A percentile compares a stretch with the other conserved stretches of the same genome.
phyloP scores from a whole-genome alignment of 2,113 vertebrate species.

The Embiotoca jacksoni region DNA sequence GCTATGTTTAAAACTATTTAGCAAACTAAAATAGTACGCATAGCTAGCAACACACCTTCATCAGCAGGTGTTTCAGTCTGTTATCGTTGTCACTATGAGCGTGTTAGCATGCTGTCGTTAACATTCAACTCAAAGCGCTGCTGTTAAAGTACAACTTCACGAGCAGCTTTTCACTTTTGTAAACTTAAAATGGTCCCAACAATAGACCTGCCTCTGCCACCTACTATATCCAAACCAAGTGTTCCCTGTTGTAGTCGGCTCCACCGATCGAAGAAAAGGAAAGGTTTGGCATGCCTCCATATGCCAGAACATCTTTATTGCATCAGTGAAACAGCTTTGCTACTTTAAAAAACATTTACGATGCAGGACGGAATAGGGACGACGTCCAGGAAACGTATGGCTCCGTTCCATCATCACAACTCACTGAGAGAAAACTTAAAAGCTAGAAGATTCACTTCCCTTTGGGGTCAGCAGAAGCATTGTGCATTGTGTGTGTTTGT shows the following conservation, averaged over 20 bases:
- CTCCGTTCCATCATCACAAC: slow-evolving; percentile 38
- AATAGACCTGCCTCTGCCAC: background rate
- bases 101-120: background rate
- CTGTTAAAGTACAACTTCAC: slow-evolving; percentile 1
- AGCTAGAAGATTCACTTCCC: slow-evolving; percentile 27
- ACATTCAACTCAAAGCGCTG: background rate
- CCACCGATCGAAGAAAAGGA: slow-evolving; percentile 23
- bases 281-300: slow-evolving; percentile 24
- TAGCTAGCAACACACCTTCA: background rate
- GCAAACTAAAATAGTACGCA: background rate
- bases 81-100: background rate
- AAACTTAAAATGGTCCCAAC: slow-evolving; percentile 4
- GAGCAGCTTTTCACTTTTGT: background rate
- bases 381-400: slow-evolving; percentile 36
- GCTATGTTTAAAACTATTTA: background rate
- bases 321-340: slow-evolving; percentile 39
- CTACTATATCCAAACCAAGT: slow-evolving; percentile 3
- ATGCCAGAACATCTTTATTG: slow-evolving; percentile 45
- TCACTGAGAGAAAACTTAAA: slow-evolving; percentile 43
- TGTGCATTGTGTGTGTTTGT: slow-evolving; percentile 11
- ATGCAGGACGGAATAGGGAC: slow-evolving; percentile 19
- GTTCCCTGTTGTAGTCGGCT: background rate
- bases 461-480: slow-evolving; percentile 21
- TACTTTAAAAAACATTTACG: slow-evolving; percentile 36
- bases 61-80: background rate